Conservation (phyloP, 2,113 vertebrate species). For the Picathartes gymnocephalus region DNA sequence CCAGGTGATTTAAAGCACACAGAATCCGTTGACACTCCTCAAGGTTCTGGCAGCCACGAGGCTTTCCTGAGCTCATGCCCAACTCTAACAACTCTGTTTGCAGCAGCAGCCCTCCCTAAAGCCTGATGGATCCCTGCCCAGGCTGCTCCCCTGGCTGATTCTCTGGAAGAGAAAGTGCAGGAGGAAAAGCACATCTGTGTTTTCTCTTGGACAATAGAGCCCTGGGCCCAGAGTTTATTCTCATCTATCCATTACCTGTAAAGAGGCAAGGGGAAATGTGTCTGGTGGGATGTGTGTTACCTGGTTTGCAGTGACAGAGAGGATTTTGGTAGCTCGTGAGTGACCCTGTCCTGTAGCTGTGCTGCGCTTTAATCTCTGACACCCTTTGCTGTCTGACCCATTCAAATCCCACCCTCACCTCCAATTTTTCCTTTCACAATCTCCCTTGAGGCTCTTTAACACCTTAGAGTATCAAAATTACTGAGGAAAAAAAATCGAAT, state of each 20-base stretch:
- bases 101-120: background rate
- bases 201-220: background rate
- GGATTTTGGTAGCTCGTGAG: background rate
- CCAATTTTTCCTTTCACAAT: background rate
- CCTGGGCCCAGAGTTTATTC: background rate
- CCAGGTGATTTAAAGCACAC: background rate
- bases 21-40: background rate
- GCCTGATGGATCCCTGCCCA: background rate
- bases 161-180: background rate
- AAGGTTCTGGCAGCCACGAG: background rate
- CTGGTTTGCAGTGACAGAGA: too few species aligned
- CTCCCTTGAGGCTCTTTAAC: background rate
- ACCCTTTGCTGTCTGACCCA: background rate
- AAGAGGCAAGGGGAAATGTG: background rate
- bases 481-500: background rate
- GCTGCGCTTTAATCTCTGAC: background rate
- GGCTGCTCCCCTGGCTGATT: background rate
- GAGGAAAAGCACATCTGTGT: background rate
- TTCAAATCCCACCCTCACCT: background rate
- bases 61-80: background rate
- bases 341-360: background rate
- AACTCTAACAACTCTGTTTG: background rate
- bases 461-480: background rate
- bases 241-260: background rate
- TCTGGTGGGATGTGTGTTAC: accelerated